Base-by-base conservation (phyloP, 2,113 vertebrate genomes). In the Platysteira castanea region DNA sequence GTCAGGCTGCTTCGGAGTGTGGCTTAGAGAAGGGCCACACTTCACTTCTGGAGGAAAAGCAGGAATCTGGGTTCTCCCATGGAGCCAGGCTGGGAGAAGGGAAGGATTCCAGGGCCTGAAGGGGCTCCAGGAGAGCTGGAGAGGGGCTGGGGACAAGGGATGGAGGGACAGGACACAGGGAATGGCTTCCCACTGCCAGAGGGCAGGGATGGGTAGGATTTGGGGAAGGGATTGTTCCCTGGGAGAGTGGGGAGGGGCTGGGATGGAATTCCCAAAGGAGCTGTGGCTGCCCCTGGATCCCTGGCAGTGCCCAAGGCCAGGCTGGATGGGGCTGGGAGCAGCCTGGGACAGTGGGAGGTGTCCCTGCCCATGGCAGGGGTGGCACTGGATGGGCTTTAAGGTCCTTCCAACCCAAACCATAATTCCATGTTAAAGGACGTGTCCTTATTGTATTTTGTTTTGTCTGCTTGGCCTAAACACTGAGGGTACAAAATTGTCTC, bases 71-170 rank as follows among this genome's bases (percentile, higher is more conserved):
- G 4, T 64, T 37, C 10, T 39, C 5, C 68, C 9, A 0, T 28
- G 60, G 52, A 50, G 33, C 44, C 44, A 23, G 76, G 17, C 53
- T 69, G 64, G n/a, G 76, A 44, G 44, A 35, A 1, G 50, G 6
- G 49, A 12, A 33, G 9, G 49, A 2, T 31, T 0, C 0, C 37
- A 50, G 61, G 3, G 46, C n/a, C 56, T 31, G 0, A 13, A 63
- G 28, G 46, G 49, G 20, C 41, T 63, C 47, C 65, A 80, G 23
- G 54, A 61, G 47, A 71, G 56, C 75, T 87, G 85, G 1, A 4
- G 67, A 64, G 76, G 76, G 50, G 12, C 75, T 87, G 47, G 49
- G 56, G 39, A 77, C 60, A 67, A 13, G 70, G 82, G 1, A 2
- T 35, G 30, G 60, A 56, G 83, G 50, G 59, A 24, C 83, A 75